Percentiles rank a stretch among this genome's conserved stretches.
phyloP scores from a whole-genome alignment of 2,888 invertebrate genomes.

The Bugula neritina region DNA sequence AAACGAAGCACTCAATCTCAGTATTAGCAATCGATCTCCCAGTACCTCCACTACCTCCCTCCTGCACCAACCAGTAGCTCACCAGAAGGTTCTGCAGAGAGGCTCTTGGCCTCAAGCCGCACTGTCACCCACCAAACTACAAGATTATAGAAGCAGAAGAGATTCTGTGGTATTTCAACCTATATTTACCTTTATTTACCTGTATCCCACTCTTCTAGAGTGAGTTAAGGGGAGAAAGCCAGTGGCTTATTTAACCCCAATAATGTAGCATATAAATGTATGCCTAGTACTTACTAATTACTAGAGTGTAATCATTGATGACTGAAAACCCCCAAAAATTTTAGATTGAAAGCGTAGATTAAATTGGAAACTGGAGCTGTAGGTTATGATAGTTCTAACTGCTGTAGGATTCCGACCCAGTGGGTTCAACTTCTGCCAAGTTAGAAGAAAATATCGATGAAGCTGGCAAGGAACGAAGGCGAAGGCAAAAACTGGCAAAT shows the following conservation, averaged over 20 bases:
- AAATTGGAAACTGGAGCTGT: too few relatives aligned
- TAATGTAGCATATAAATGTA: too few relatives aligned
- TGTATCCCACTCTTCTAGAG: too few relatives aligned
- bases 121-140: neutral
- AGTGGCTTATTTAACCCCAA: too few relatives aligned
- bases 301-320: too few relatives aligned
- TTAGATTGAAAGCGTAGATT: too few relatives aligned
- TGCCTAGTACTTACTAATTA: too few relatives aligned
- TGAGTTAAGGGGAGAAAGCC: too few relatives aligned
- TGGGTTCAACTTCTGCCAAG: neutral
- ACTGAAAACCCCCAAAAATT: too few relatives aligned
- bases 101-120: slow-evolving; percentile 1
- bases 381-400: too few relatives aligned
- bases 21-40: slow-evolving; percentile 12
- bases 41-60: slow-evolving; percentile 20
- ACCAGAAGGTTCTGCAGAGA: neutral
- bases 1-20: slow-evolving; percentile 15
- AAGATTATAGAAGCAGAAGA: slow-evolving; percentile 17
- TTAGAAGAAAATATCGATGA: slow-evolving; percentile 4
- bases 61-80: neutral
- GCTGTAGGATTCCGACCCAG: neutral
- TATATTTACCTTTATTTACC: too few relatives aligned
- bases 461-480: slow-evolving; percentile 21
- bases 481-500: slow-evolving; percentile 25
- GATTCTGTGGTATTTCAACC: slow-evolving; percentile 4